Percentiles rank a stretch among this genome's conserved stretches.
phyloP scores from a whole-genome alignment of 2,113 vertebrate genomes.

The Ptyas mucosa region DNA sequence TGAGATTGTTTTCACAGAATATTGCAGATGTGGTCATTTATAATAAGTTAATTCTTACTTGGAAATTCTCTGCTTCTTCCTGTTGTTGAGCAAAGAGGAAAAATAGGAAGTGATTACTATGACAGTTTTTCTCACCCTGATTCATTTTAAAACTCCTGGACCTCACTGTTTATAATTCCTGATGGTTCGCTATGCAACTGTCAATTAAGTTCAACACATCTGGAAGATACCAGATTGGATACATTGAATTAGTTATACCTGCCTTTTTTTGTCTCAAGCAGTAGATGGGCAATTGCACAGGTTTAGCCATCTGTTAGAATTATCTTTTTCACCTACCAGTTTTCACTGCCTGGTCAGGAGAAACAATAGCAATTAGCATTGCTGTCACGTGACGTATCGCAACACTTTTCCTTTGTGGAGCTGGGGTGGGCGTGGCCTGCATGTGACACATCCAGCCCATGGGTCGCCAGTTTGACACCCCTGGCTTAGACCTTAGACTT shows the following conservation, averaged over 20 bases:
- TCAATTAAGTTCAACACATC: background rate
- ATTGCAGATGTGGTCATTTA: background rate
- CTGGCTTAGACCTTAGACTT: too few species aligned
- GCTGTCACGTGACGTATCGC: rapidly evolving
- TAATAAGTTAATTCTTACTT: background rate
- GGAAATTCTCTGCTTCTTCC: background rate
- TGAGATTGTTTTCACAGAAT: background rate
- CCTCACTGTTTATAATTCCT: background rate
- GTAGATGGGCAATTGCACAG: background rate
- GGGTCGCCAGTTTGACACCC: too few species aligned
- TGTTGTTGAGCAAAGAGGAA: background rate
- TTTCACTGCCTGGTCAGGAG: background rate
- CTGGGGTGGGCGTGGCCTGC: too few species aligned
- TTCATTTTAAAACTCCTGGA: background rate
- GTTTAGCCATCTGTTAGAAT: background rate
- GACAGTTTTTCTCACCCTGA: background rate
- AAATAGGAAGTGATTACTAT: background rate
- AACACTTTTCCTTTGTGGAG: too few species aligned
- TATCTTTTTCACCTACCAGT: background rate
- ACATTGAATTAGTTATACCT: background rate
- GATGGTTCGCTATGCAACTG: background rate
- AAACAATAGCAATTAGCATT: background rate
- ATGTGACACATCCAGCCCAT: too few species aligned
- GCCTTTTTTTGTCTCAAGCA: background rate
- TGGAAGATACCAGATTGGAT: background rate